These are phyloP conservation scores for Cotesia chilonis DNA, from an alignment of 1,140 invertebrate species.

Conservation along the genomic window DNA sequence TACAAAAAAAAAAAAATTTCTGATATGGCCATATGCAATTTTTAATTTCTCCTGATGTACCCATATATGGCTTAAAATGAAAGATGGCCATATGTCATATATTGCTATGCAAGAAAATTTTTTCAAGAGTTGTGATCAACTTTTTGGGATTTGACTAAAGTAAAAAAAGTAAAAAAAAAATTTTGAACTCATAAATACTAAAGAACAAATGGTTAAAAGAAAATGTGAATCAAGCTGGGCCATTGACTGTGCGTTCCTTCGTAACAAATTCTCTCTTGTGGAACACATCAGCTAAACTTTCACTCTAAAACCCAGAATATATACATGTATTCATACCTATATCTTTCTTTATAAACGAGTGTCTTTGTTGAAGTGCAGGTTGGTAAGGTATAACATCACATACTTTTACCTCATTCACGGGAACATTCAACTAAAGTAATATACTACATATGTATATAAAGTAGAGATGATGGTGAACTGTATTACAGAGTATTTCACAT, in stretches of 20 bases:
- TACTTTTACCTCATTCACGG: background rate
- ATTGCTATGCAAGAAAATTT: too few species aligned
- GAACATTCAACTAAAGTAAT: background rate
- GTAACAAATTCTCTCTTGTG: constrained; percentile 15
- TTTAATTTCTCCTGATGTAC: too few species aligned
- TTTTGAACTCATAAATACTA: background rate
- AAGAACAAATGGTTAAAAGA: constrained; percentile 6
- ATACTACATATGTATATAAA: background rate
- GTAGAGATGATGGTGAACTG: background rate
- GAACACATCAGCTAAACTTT: constrained; percentile 23
- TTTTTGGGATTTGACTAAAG: too few species aligned
- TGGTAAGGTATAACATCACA: background rate
- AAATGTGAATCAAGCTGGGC: constrained; percentile 33
- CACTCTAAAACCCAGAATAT: constrained; percentile 15
- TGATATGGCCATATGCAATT: too few species aligned
- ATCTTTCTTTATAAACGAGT: too few species aligned
- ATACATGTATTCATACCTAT: too few species aligned
- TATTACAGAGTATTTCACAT: constrained; percentile 22
- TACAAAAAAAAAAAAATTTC: too few species aligned
- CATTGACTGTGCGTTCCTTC: constrained; percentile 36
- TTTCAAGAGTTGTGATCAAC: too few species aligned
- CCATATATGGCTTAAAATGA: too few species aligned
- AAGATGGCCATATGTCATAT: too few species aligned
- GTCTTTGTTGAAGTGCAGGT: too few species aligned
- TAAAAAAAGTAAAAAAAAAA: background rate